phyloP scores from a whole-genome alignment of 2,113 vertebrate genomes.

The Hassar affinis region DNA sequence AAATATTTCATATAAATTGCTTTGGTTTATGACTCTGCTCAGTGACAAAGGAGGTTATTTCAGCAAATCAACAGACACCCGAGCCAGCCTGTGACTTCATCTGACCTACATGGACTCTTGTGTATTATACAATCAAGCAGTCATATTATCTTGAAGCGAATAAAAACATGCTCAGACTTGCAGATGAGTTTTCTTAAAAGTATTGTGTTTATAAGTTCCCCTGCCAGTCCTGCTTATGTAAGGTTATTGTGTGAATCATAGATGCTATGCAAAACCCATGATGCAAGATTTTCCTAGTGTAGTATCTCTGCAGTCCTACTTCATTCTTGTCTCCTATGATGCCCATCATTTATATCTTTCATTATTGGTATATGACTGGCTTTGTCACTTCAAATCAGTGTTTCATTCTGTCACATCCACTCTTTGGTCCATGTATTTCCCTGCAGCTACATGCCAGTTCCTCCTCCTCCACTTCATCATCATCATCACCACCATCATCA shows the following conservation, averaged over 20 bases:
- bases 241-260: slow-evolving; percentile 41
- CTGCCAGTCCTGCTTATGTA: slow-evolving; percentile 39
- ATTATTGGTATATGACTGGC: not conserved
- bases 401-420: not conserved
- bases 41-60: slow-evolving; percentile 21
- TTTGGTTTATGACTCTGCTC: not conserved
- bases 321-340: not conserved
- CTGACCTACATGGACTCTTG: not conserved
- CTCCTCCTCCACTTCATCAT: not conserved
- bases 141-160: slow-evolving; percentile 24
- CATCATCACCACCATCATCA: not conserved
- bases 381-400: not conserved
- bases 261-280: slow-evolving; percentile 3
- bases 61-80: slow-evolving; percentile 10
- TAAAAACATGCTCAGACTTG: slow-evolving; percentile 31
- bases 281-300: slow-evolving; percentile 20
- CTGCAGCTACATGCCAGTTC: not conserved
- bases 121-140: slow-evolving; percentile 8
- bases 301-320: not conserved
- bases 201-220: slow-evolving; percentile 12
- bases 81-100: not conserved
- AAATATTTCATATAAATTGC: slow-evolving; percentile 21
- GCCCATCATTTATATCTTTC: not conserved
- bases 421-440: not conserved
- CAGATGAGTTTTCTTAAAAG: slow-evolving; percentile 11